Evolutionary conservation across 2,797 vertebrate genomes (phyloP), one percentile per base, ranked within the genome.

Genomic region (Sebastes diaconus): DNA sequence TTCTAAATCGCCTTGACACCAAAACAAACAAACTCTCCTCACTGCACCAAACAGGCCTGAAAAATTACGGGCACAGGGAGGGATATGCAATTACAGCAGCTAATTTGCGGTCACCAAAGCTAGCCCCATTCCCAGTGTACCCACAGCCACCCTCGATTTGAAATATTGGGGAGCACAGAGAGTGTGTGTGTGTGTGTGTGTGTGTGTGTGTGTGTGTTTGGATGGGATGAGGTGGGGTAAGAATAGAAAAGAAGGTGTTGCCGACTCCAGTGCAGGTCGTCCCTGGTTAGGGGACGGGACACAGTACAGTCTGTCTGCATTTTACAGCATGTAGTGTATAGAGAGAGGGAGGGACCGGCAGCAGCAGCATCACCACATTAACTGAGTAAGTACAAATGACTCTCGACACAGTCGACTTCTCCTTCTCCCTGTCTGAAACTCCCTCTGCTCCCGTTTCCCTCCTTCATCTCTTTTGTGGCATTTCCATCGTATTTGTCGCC

Each of bases 11-110:
- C 92, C 84, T 84, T 94, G 95, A 95, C 95, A 95, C 94, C 94
- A 95, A 95, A 95, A 95, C 93, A 95, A 95, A 95, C 95, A 95
- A 89, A 93, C 92, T 92, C 91, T 91, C 87, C 81, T 90, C 90
- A 68, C 84, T 91, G 79, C 89, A 92, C 85, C 91, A 93, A 94
- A 93, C 93, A 92, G 88, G 90, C 89, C 88, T 93, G 93, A 92
- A 93, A 95, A 93, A 92, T 93, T 81, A 94, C 87, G 84, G 90
- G 90, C 88, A 69, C 68, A 34, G 75, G 77, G 90, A 92, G 90
- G 90, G 91, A 92, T 88, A 90, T 91, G 93, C 93, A 95, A 94
- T 95, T 95, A 95, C 90, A 91, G 92, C 87, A 91, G 86, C 93
- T 95, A 95, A 94, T 95, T 95, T 95, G 93, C 55, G 92, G 94